Base-by-base conservation (phyloP, 92 coral and sea anemone genomes). In the Heteractis magnifica region DNA sequence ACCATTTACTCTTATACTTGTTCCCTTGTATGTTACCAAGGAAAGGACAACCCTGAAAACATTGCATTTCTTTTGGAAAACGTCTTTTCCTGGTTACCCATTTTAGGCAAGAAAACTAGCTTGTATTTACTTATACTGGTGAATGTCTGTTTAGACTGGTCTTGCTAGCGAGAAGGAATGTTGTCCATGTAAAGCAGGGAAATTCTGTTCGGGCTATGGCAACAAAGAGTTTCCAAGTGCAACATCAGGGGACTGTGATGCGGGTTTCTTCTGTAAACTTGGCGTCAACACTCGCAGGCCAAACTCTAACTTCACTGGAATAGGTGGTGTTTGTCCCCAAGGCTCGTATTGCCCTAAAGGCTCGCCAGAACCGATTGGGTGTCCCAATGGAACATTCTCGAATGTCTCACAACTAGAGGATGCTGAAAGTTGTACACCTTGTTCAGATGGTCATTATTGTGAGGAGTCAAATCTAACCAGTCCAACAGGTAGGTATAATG, bases 311-410 rank as follows among this genome's bases (percentile, higher is more conserved):
- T 97, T 90, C 75, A 94, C 90, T 18, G 99, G 99, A 62, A 71
- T 87, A 49, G 99, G 99, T 55, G 99, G 99, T 76, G 89, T 94
- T 71, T 97, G 99, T 65, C 94, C 99, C 3, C 88, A 80, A 49
- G 99, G 99, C 18, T 89, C 93, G 23, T 97, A 92, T 82, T 97
- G 99, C 53, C 93, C 93, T 3, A 77, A n/a, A 10, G 98, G 89
- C 49, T 90, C 98, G 49, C 81, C 79, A 11, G 97, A 94, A 68
- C 99, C 99, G 44, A 78, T 87, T 53, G 93, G 98, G 18, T 97
- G 99, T 56, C 98, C 99, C 6, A 90, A 87, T 80, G 99, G 99
- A 16, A 97, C 95, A 21, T 97, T 97, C 81, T 94, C 98, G 10
- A 97, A 92, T 73, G 99, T 94, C 52, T 84, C 92, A n/a, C 94